A percentile compares a stretch with the other conserved stretches of the same genome.
phyloP scores from a whole-genome alignment of 2,888 invertebrate genomes.

The Eucera pruinosa region DNA sequence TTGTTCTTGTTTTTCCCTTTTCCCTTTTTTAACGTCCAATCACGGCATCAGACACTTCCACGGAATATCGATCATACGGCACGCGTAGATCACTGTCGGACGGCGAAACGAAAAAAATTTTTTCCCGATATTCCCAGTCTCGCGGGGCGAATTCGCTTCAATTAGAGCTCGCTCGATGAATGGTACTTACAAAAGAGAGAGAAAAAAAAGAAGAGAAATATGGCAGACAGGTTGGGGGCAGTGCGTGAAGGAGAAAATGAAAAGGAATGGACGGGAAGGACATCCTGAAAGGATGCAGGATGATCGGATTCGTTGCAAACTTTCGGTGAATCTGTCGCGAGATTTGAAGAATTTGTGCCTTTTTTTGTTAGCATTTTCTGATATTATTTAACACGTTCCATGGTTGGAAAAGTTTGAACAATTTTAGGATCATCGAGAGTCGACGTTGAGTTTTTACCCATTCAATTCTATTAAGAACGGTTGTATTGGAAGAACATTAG shows the following conservation, averaged over 20 bases:
- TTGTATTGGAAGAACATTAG: background rate
- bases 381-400: no score
- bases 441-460: no score
- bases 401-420: no score
- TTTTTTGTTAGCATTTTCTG: no score
- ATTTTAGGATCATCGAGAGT: no score
- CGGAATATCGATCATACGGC: constrained; percentile 66
- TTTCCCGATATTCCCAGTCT: constrained; percentile 59
- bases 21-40: constrained; percentile 62
- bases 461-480: no score
- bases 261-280: background rate
- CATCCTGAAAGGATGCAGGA: background rate
- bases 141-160: constrained; percentile 66
- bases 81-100: constrained; percentile 61
- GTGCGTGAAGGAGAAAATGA: constrained; percentile 16
- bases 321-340: constrained; percentile 8
- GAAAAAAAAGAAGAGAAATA: constrained; percentile 15
- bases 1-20: constrained; percentile 55
- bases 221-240: constrained; percentile 19
- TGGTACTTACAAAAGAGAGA: constrained; percentile 61
- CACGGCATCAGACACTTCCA: constrained; percentile 60
- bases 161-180: constrained; percentile 74
- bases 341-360: no score
- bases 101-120: constrained; percentile 59
- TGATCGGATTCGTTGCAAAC: constrained; percentile 19